A percentile compares a stretch with the other conserved stretches of the same genome.
These are phyloP conservation scores for Nipponacmea schrenckii DNA, from an alignment of 2,888 invertebrate genomes.

Conservation along the genomic window DNA sequence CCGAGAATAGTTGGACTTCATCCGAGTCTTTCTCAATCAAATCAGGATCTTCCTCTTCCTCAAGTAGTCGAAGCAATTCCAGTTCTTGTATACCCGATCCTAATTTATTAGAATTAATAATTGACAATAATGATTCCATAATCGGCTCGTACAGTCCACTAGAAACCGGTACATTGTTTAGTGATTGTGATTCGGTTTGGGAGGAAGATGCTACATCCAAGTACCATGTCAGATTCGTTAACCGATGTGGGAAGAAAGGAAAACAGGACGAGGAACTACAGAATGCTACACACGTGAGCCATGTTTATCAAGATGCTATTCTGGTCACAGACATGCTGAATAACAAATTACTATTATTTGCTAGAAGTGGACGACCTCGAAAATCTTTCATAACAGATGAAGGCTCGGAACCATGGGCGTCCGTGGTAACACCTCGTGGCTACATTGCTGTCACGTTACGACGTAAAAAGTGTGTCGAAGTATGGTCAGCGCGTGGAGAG, in stretches of 20 bases:
- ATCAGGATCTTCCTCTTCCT: no score
- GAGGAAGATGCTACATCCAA: not conserved
- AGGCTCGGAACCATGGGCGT: constrained; percentile 48
- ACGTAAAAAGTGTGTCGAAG: constrained; percentile 42
- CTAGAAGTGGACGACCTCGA: constrained; percentile 20
- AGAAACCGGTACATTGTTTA: not conserved
- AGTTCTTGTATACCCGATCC: no score
- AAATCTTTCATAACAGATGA: constrained; percentile 26
- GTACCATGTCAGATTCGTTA: constrained; percentile 21
- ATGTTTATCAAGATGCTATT: constrained; percentile 38
- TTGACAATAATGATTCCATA: no score
- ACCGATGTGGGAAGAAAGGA: constrained; percentile 28
- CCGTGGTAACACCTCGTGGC: constrained; percentile 42
- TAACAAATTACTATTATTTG: constrained; percentile 28
- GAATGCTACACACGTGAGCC: constrained; percentile 36
- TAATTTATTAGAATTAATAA: no score
- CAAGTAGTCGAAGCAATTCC: no score
- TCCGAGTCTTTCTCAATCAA: no score
- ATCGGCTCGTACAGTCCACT: no score
- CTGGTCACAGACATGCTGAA: constrained; percentile 51
- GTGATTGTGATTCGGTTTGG: not conserved
- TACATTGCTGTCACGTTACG: constrained; percentile 48
- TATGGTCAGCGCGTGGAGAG: constrained; percentile 39
- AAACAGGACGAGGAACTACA: constrained; percentile 24
- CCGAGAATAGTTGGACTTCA: no score